Evolutionary conservation across 2,888 invertebrate genomes (phyloP).

Genomic region (Spodoptera littoralis): DNA sequence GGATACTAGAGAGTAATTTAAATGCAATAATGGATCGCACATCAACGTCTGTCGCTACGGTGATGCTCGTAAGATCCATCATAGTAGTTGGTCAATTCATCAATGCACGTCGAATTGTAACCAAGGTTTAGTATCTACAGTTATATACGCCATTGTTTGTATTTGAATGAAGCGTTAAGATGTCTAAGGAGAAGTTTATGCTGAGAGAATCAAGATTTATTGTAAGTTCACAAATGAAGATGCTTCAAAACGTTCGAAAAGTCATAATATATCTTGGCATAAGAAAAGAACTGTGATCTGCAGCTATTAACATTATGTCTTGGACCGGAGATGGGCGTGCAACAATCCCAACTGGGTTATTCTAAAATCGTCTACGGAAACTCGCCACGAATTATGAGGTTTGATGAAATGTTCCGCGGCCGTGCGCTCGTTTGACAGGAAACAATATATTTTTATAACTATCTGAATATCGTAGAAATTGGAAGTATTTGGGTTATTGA

Average conservation of each 20-base stretch:
- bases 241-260: slow-evolving; percentile 10
- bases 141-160: slow-evolving; percentile 9
- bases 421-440: slow-evolving; percentile 75
- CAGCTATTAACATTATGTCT: slow-evolving; percentile 62
- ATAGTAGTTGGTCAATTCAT: slow-evolving; percentile 22
- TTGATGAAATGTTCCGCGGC: slow-evolving; percentile 81
- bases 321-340: slow-evolving; percentile 66
- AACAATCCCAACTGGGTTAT: slow-evolving; percentile 77
- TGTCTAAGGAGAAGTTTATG: not conserved
- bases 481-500: slow-evolving; percentile 53
- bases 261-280: slow-evolving; percentile 28
- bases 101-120: slow-evolving; percentile 20
- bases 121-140: slow-evolving; percentile 7
- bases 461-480: slow-evolving; percentile 53
- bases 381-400: slow-evolving; percentile 84
- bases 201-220: not conserved
- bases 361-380: slow-evolving; percentile 84
- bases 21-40: slow-evolving; percentile 18
- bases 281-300: slow-evolving; percentile 42
- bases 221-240: slow-evolving; percentile 1
- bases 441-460: slow-evolving; percentile 71
- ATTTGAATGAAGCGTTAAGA: slow-evolving; percentile 9
- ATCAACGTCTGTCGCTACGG: slow-evolving; percentile 18
- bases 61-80: slow-evolving; percentile 21
- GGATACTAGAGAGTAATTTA: slow-evolving; percentile 11